Percentiles rank a stretch among this genome's conserved stretches.
Conservation (phyloP, 2,113 vertebrate species). For the Hippocampus mohnikei region DNA sequence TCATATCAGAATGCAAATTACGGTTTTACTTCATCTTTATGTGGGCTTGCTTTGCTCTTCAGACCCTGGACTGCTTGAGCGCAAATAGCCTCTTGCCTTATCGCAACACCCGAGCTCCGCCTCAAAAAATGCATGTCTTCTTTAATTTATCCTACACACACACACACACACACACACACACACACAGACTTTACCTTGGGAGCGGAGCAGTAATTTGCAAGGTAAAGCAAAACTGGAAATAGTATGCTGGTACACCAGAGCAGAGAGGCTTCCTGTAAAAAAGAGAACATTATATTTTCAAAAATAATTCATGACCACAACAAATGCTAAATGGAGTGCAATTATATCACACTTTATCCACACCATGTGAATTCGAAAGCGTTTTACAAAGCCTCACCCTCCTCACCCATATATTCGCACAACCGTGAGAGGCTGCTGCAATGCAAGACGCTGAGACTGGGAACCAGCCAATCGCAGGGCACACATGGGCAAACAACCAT, state of each 20-base stretch:
- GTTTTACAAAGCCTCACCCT: too few relatives aligned
- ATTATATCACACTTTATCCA: too few relatives aligned
- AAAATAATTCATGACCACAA: not conserved
- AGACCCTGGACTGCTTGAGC: not conserved
- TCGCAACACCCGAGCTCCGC: not conserved
- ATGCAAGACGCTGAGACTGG: too few relatives aligned
- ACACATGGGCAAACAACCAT: too few relatives aligned
- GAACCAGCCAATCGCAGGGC: too few relatives aligned
- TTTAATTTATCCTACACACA: not conserved
- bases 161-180: not conserved
- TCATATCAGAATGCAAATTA: not conserved
- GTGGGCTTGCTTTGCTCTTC: not conserved
- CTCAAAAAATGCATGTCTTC: not conserved
- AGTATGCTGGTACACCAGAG: slow-evolving; percentile 86
- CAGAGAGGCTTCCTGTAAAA: slow-evolving; percentile 84
- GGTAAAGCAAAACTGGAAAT: slow-evolving; percentile 80
- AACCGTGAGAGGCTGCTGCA: too few relatives aligned
- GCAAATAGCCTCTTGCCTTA: not conserved
- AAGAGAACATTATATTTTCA: not conserved
- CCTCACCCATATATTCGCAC: too few relatives aligned
- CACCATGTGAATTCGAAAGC: too few relatives aligned
- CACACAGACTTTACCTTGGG: slow-evolving; percentile 66
- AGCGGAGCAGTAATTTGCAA: slow-evolving; percentile 78
- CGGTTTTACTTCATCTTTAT: not conserved
- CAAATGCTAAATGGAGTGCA: not conserved